phyloP scores from a whole-genome alignment of 2,797 vertebrate species.

The Nannoperca australis region DNA sequence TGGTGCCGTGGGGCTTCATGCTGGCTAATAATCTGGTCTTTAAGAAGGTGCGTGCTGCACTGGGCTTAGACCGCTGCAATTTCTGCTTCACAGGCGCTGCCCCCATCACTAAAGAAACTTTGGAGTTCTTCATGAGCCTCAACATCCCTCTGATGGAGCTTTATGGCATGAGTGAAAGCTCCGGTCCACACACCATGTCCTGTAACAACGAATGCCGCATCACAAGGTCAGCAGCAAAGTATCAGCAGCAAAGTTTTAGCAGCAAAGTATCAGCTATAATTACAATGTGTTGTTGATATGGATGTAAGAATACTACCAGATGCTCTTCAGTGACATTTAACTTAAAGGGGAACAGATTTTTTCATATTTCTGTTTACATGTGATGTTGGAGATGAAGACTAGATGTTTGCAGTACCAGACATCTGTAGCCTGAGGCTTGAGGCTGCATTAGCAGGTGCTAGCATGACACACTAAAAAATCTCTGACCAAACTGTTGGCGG shows the following conservation, averaged over 20 bases:
- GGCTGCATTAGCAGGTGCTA: not conserved
- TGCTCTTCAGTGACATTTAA: not conserved
- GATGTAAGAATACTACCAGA: not conserved
- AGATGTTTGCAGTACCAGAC: not conserved
- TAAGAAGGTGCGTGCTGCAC: conserved; percentile 78
- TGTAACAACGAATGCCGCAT: conserved; percentile 30
- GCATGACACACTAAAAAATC: too few species aligned
- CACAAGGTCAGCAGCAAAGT: conserved; percentile 63
- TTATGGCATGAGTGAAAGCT: conserved; percentile 89
- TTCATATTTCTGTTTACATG: not conserved
- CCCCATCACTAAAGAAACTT: conserved; percentile 86
- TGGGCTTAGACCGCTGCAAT: conserved; percentile 86
- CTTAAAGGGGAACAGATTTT: not conserved
- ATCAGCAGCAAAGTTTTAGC: too few species aligned
- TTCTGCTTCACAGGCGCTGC: conserved; percentile 83
- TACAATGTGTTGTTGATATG: not conserved
- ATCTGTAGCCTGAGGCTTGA: too few species aligned
- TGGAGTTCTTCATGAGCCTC: conserved; percentile 90
- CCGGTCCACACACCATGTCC: conserved; percentile 84
- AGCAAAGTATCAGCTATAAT: not conserved
- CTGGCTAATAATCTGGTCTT: conserved; percentile 86
- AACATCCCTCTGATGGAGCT: conserved; percentile 83
- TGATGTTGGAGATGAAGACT: not conserved
- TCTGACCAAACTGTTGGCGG: too few species aligned
- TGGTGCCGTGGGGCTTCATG: conserved; percentile 86